Evolutionary conservation across 2,888 invertebrate genomes (phyloP), one percentile per base, ranked within the genome.

Genomic region (Scaptomyza polygonia): DNA sequence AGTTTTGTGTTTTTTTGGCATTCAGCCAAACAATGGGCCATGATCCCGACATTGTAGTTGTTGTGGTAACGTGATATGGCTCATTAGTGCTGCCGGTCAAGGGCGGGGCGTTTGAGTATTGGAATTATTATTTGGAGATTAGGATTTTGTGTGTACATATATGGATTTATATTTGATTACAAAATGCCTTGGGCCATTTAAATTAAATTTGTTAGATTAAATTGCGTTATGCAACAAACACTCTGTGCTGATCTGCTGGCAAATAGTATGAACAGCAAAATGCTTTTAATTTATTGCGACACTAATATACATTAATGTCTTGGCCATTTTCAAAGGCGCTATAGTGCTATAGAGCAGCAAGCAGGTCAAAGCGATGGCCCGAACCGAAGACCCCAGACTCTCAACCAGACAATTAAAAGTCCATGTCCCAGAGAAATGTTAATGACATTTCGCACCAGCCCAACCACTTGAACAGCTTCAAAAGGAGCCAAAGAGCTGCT

Each of bases 181-280:
- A 73, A 77, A 66, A 59, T 52, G 67, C 45, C 64, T 72, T 62
- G 48, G 61, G 77, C 54, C 64, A 69, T 68, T 80, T 68, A 58
- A 84, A 77, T 56, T 82, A 51, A 65, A 73, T 58, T 84, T 68
- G 51, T 11, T 84, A 88, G 88, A 79, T 77, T 88, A 83, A 77
- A 84, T 77, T 88, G 88, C 74, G 49, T 63, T 61, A 18, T 18
- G 21, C 47, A 42, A 42, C 45, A 56, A 42, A 42, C 45, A 56
- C 34, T 45, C 30, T 45, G 62, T 27, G 25, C 51, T 66, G 61
- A 18, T 32, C 39, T 16, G 16, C 39, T 39, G 21, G 72, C 65
- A 88, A 88, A 86, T 84, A 88, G 84, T 84, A 88, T 84, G 87
- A 85, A 88, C 85, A 84, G 76, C 70, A 86, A 84, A 84, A 88